Conservation (phyloP, 2,888 invertebrate species). For the Cenopis cana region DNA sequence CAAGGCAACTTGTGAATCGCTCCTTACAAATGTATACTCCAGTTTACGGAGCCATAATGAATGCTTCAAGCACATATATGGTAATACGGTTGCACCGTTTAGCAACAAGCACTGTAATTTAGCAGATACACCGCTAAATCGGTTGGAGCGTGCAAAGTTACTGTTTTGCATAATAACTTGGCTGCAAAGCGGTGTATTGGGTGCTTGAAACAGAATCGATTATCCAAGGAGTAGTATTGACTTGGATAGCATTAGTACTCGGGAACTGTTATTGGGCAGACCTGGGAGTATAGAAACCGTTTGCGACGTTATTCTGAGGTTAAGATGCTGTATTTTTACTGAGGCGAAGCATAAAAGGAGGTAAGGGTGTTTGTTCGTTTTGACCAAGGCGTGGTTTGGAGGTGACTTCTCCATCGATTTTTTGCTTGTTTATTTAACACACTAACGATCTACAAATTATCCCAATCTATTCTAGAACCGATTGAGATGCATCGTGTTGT, state of each 20-base stretch:
- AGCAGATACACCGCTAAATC: conserved; percentile 37
- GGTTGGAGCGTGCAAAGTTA: not conserved
- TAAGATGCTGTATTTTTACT: too few species aligned
- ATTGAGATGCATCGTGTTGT: too few species aligned
- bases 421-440: too few species aligned
- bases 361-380: too few species aligned
- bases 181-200: not conserved
- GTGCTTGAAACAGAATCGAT: not conserved
- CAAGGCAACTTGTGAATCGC: not conserved
- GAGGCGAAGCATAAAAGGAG: too few species aligned
- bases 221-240: not conserved
- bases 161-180: conserved; percentile 28
- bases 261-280: too few species aligned
- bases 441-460: too few species aligned
- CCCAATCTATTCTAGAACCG: too few species aligned
- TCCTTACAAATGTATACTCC: not conserved
- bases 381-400: too few species aligned
- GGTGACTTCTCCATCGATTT: too few species aligned
- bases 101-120: conserved; percentile 49
- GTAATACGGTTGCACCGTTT: conserved; percentile 55
- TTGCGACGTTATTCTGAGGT: too few species aligned
- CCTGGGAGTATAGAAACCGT: too few species aligned
- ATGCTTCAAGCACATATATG: conserved; percentile 51
- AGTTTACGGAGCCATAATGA: conserved; percentile 51
- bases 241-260: not conserved